Evolutionary conservation across 53 echinoderm and acorn worm genomes (phyloP), one percentile per base, ranked within the genome.

Genomic region (Arbacia lixula): DNA sequence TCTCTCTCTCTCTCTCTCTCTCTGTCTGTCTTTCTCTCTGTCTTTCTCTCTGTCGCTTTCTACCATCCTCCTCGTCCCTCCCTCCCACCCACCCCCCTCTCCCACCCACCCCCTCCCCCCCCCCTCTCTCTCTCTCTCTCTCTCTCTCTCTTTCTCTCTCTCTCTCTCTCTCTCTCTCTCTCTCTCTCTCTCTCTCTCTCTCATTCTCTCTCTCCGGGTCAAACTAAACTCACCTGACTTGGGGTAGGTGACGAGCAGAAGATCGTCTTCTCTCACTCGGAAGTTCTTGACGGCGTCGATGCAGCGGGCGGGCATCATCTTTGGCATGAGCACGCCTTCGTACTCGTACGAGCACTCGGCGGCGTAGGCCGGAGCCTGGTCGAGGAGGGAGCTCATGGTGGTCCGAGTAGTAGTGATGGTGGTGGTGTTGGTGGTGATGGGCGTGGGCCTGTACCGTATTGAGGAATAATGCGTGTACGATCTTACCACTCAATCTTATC

Each of bases 191-290:
- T 12, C 12, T 46, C 46, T 46, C 8, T 12, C 12, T 46, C 46
- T 10, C 6, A 46, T 10, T 46, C 6, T 46, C 46, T 46, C 12
- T 6, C 46, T 46, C 12, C 12, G 8, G 14, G 8, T 46, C 12
- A 46, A 46, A 6, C 12, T 12, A 46, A 57, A 51, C 74, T 37
- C 69, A 87, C 87, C 87, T 87, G 87, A 76, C 61, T 87, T 87
- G 1, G 87, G 87, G 27, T 87, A 87, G 38, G 87, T 87, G 8
- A 81, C 49, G 20, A 76, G 46, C 30, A 81, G 71, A 38, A 87
- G 51, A 81, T 87, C 87, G 33, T 87, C 82, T 3, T 80, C 81
- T 40, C 71, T 53, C n/a, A 87, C 87, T 68, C 56, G 67, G 40
- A 87, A 87, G 41, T 29, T 69, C 27, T 60, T 80, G 21, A 81